phyloP scores from a whole-genome alignment of 1,140 invertebrate species.

The Drosophila nasuta region DNA sequence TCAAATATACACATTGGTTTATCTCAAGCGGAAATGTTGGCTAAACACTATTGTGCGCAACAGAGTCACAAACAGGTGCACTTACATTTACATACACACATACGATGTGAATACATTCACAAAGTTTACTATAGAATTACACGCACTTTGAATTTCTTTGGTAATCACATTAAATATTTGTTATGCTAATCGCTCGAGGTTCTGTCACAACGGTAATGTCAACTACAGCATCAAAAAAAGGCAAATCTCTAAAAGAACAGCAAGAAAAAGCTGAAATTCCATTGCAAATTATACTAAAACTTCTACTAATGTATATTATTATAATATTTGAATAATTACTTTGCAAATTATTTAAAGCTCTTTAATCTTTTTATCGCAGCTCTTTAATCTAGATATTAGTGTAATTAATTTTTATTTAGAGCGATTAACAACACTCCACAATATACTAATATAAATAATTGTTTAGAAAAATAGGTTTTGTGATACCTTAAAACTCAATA shows the following conservation, averaged over 20 bases:
- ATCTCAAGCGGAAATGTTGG: constrained; percentile 62
- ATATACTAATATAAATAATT: too few relatives aligned
- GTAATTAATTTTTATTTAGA: too few relatives aligned
- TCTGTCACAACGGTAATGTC: constrained; percentile 34
- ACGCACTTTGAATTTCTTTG: constrained; percentile 17
- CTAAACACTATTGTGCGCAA: constrained; percentile 32
- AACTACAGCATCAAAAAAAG: constrained; percentile 6
- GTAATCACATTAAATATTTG: constrained; percentile 47
- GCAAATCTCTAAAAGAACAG: neutral
- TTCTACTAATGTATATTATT: too few relatives aligned
- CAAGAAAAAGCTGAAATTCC: neutral
- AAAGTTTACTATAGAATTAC: constrained; percentile 31
- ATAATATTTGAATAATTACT: too few relatives aligned
- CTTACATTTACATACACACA: constrained; percentile 17
- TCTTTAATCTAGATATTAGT: too few relatives aligned
- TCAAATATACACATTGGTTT: constrained; percentile 51
- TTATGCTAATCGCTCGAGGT: constrained; percentile 34
- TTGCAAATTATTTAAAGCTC: too few relatives aligned
- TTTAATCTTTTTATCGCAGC: too few relatives aligned
- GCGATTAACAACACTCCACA: too few relatives aligned
- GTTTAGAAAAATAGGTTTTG: too few relatives aligned
- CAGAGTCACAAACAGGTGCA: constrained; percentile 50
- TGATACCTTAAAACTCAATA: too few relatives aligned
- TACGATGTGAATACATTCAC: neutral
- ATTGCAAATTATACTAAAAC: neutral